Evolutionary conservation across 2,888 invertebrate species (phyloP).

Genomic region (Folsomia candida): DNA sequence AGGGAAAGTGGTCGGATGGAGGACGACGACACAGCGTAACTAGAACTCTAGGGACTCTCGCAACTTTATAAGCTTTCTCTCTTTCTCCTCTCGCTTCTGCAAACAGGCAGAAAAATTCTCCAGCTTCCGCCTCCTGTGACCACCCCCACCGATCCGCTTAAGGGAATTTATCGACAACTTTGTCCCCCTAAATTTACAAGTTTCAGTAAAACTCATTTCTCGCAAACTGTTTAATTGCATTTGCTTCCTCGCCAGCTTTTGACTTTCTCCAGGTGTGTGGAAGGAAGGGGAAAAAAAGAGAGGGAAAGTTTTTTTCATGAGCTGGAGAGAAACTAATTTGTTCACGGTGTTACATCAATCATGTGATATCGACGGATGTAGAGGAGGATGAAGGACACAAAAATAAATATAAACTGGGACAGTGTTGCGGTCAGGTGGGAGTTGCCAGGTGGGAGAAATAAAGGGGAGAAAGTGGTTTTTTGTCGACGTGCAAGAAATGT

Average conservation of each 20-base stretch:
- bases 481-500: too few species aligned
- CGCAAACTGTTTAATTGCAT: conserved; percentile 40
- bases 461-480: too few species aligned
- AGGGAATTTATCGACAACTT: conserved; percentile 18
- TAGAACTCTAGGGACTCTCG: background rate
- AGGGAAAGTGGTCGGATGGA: too few species aligned
- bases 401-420: too few species aligned
- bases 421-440: too few species aligned
- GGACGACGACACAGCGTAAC: background rate
- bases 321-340: conserved; percentile 19
- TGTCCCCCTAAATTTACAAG: background rate
- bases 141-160: background rate
- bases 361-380: too few species aligned
- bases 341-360: too few species aligned
- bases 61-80: background rate
- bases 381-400: too few species aligned
- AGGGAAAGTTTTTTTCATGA: conserved; percentile 18
- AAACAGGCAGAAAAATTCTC: conserved; percentile 2
- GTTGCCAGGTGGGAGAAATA: too few species aligned
- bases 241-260: conserved; percentile 25
- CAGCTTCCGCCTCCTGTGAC: background rate
- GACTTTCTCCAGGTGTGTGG: conserved; percentile 10
- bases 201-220: conserved; percentile 36
- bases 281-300: background rate
- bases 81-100: too few species aligned